phyloP scores from a whole-genome alignment of 2,888 invertebrate genomes.

The Troilus luridus region DNA sequence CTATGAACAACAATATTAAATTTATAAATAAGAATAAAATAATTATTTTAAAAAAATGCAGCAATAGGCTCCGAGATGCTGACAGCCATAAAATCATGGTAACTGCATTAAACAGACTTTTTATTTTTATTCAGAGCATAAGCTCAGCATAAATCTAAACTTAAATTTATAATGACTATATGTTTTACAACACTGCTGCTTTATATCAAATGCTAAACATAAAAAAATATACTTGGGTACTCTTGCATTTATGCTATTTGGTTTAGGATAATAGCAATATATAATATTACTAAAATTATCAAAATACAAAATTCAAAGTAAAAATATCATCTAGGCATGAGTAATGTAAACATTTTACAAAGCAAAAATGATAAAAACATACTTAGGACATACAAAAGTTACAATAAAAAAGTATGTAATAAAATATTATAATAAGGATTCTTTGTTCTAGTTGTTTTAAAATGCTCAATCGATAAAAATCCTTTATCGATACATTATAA shows the following conservation, averaged over 20 bases:
- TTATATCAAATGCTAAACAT: conserved; percentile 55
- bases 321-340: conserved; percentile 54
- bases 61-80: conserved; percentile 24
- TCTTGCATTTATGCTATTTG: conserved; percentile 51
- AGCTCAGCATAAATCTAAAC: conserved; percentile 26
- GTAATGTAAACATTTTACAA: conserved; percentile 49
- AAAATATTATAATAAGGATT: conserved; percentile 46
- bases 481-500: conserved; percentile 4
- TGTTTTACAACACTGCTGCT: conserved; percentile 49
- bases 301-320: conserved; percentile 49
- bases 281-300: conserved; percentile 27
- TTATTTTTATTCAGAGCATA: neutral
- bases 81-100: conserved; percentile 47
- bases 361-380: conserved; percentile 53
- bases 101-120: conserved; percentile 37
- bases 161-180: conserved; percentile 40
- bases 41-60: conserved; percentile 31
- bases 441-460: conserved; percentile 32
- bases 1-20: conserved; percentile 33
- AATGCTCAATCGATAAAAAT: neutral
- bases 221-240: conserved; percentile 58
- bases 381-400: conserved; percentile 47
- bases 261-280: conserved; percentile 52
- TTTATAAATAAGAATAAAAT: conserved; percentile 28
- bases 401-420: conserved; percentile 54